Evolutionary conservation across 2,113 vertebrate genomes (phyloP), one percentile per base, ranked within the genome.

Genomic region (Brachyistius frenatus): DNA sequence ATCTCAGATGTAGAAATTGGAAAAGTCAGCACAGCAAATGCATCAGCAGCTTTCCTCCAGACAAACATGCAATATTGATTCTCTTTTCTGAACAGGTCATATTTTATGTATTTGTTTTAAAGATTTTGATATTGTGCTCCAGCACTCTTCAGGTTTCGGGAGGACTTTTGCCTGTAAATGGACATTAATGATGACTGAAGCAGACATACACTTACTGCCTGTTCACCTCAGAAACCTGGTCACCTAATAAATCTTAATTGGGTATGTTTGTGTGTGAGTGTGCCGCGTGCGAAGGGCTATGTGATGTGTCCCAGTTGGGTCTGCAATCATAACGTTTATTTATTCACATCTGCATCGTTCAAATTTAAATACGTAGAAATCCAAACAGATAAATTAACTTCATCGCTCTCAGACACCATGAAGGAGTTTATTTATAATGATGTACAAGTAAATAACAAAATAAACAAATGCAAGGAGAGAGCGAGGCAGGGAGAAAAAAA

Each of bases 31-130:
- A 78, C 85, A 65, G 87, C 84, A 89, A 93, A 91, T 88, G 87
- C 81, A 89, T 90, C 88, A 85, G 84, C 81, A 70, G 83, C 86
- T 90, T 88, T 87, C 88, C 87, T 72, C 81, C 90, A 90, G 89
- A 92, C 90, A 92, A 93, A 92, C 90, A 92, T 90, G 88, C 74
- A 88, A 86, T 91, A 91, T 91, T 91, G 91, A 92, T 93, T 90
- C 84, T 70, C 81, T 3, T 57, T 80, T 73, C 60, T 32, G 76
- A 87, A 83, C 86, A 88, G 87, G 83, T 92, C 88, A 90, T 91
- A 93, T 93, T 91, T 92, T 88, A 93, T 91, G 88, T 76, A 91
- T 91, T 90, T 88, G 85, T 85, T 91, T 90, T 89, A 81, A 89
- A 89, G 86, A 91, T 88, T 82, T 73, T 47, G 57, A 83, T 84